Conservation (phyloP, 2,113 vertebrate species). For the Mixornis gularis region DNA sequence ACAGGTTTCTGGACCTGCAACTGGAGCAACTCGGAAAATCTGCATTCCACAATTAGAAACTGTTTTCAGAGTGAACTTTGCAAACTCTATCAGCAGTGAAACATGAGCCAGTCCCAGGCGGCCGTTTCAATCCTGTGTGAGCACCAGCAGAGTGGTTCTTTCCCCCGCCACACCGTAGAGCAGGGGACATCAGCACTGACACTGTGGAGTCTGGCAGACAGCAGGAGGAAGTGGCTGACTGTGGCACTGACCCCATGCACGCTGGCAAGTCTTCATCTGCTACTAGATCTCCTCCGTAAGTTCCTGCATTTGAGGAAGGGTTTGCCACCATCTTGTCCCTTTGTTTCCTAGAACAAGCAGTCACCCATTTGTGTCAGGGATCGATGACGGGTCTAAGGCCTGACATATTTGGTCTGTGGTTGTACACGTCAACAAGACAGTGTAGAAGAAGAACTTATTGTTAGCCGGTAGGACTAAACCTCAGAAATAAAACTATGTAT, state of each 20-base stretch:
- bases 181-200: no score
- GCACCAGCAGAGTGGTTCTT: rapidly evolving
- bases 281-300: not conserved
- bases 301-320: no score
- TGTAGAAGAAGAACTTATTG: not conserved
- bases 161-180: not conserved
- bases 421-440: not conserved
- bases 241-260: rapidly evolving
- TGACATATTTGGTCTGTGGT: not conserved
- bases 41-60: not conserved
- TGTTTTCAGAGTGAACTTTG: not conserved
- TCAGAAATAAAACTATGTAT: not conserved
- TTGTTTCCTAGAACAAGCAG: rapidly evolving
- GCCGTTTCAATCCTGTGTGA: not conserved
- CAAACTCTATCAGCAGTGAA: not conserved
- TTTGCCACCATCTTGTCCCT: not conserved
- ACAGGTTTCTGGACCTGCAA: not conserved
- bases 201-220: rapidly evolving
- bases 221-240: rapidly evolving
- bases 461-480: not conserved
- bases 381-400: not conserved
- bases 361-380: not conserved
- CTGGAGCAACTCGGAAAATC: not conserved
- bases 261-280: not conserved
- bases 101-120: not conserved